Base-by-base conservation (phyloP, 2,797 vertebrate species). In the Chaunax sp. region DNA sequence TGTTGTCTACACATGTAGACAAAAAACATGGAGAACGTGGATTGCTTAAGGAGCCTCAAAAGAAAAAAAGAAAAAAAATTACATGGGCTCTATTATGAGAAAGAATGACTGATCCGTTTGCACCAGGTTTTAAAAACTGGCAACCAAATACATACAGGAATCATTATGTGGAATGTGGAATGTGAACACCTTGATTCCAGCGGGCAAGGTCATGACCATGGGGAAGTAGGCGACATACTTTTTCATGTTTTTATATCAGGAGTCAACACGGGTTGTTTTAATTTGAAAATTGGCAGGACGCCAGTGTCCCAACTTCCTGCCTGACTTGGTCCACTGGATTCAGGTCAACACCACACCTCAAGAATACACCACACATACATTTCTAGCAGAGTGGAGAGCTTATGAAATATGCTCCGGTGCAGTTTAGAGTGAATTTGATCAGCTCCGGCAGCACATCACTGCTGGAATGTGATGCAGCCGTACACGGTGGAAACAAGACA, bases 91-190 rank as follows among this genome's bases (percentile, higher is more conserved):
- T 19, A 54, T 41, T 47, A 37, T 28, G 60, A 57, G 77, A 80
- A 62, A 22, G 20, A 72, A 58, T 46, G 56, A 61, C 18, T 0
- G 38, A 54, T 51, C 41, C 25, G 19, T 70, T 58, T 76, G 22
- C 18, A 66, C 14, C 61, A 55, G 19, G 40, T 46, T 76, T 75
- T 64, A 80, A 86, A 81, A 61, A 59, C 71, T 0, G 85, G 72
- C 62, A 68, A 30, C 72, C 64, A 70, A 63, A 83, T 83, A 85
- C 78, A 88, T 72, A 83, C 46, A 61, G 57, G 68, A 67, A 77
- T 77, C 8, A 45, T 50, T 10, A 30, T 35, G 66, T 69, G 81
- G 81, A 91, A 91, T 89, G 88, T 59, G n/a, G n/a, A n/a, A n/a
- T n/a, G n/a, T n/a, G n/a, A n/a, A n/a, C 3, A 23, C n/a, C 28